Evolutionary conservation across 2,113 vertebrate species (phyloP).

Genomic region (Todiramphus chloris): DNA sequence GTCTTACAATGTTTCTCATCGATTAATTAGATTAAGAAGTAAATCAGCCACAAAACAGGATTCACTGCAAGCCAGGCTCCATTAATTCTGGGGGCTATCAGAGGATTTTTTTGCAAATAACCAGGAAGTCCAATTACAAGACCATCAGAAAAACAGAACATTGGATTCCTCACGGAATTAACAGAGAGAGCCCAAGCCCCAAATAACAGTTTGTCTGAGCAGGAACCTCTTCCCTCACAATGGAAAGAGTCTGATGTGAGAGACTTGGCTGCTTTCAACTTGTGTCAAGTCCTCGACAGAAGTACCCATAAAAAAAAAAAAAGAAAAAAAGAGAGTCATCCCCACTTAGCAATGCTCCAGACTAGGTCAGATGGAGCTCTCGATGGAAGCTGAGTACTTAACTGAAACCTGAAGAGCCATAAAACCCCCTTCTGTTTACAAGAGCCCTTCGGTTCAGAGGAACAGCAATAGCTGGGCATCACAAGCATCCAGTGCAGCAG

Average conservation of each 20-base stretch:
- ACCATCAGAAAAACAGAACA: not conserved
- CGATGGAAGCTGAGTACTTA: not conserved
- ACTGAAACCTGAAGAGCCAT: not conserved
- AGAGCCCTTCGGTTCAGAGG: not conserved
- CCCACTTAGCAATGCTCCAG: not conserved
- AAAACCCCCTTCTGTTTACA: not conserved
- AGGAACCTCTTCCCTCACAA: not conserved
- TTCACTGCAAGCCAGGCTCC: conserved; percentile 10
- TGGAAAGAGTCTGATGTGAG: not conserved
- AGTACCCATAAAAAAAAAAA: not conserved
- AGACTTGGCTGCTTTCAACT: not conserved
- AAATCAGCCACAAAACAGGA: conserved; percentile 39
- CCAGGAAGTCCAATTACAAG: conserved; percentile 8
- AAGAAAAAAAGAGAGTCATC: not conserved
- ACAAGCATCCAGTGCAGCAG: not conserved
- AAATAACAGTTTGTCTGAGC: not conserved
- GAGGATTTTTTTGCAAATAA: conserved; percentile 17
- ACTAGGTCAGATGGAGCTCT: not conserved
- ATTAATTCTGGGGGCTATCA: not conserved
- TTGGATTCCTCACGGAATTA: not conserved
- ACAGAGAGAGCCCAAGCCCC: not conserved
- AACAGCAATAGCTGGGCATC: not conserved
- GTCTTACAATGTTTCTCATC: not conserved
- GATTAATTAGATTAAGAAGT: conserved; percentile 42
- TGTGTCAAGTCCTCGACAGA: not conserved